phyloP scores from a whole-genome alignment of 2,113 vertebrate species.

The Salvelinus namaycush region DNA sequence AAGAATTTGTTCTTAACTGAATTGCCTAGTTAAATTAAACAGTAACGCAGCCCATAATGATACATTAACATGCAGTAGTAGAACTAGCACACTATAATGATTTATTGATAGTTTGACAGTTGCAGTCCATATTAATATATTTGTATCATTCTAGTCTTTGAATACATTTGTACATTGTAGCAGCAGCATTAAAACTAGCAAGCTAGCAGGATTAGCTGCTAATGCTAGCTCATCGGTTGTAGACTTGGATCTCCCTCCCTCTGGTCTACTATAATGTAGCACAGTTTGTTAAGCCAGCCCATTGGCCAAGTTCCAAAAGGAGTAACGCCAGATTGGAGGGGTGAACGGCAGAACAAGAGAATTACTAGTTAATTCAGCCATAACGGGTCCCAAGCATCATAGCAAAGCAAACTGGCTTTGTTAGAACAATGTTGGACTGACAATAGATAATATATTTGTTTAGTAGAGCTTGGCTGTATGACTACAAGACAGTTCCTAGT shows the following conservation, averaged over 20 bases:
- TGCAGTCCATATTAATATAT: too few relatives aligned
- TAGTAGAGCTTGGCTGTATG: background rate
- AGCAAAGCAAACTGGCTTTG: slow-evolving; percentile 57
- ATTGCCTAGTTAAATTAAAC: too few relatives aligned
- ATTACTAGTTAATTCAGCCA: slow-evolving; percentile 58
- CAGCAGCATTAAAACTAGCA: too few relatives aligned
- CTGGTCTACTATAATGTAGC: slow-evolving; percentile 44
- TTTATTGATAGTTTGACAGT: too few relatives aligned
- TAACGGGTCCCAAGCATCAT: slow-evolving; percentile 35
- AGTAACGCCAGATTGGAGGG: slow-evolving; percentile 56
- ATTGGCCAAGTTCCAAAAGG: slow-evolving; percentile 52
- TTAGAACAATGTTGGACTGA: slow-evolving; percentile 30
- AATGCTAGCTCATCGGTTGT: slow-evolving; percentile 10
- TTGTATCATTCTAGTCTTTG: too few relatives aligned
- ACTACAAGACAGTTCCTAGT: background rate
- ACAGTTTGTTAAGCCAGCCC: slow-evolving; percentile 47
- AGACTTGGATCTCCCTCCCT: slow-evolving; percentile 21
- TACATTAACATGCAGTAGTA: too few relatives aligned
- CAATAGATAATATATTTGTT: background rate
- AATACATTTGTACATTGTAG: too few relatives aligned
- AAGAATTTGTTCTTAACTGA: too few relatives aligned
- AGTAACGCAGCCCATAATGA: too few relatives aligned
- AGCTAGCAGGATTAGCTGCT: background rate
- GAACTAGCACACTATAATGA: too few relatives aligned
- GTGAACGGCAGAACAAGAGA: slow-evolving; percentile 56